These are phyloP conservation scores for Protodeltote pygarga DNA, from an alignment of 2,888 invertebrate genomes.

Conservation along the genomic window DNA sequence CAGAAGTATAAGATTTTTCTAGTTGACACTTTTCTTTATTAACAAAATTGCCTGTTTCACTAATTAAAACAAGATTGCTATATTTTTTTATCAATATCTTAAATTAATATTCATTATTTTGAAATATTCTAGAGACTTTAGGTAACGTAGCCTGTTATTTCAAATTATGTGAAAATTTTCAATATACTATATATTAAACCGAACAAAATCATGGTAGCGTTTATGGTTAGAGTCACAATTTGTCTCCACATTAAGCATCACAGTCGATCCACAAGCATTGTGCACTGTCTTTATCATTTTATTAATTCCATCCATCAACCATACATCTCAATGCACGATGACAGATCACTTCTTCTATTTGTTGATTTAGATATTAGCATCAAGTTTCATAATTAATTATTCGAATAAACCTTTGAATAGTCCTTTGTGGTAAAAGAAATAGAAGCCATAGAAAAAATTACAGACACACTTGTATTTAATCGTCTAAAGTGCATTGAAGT, in stretches of 20 bases:
- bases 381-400: slow-evolving; percentile 39
- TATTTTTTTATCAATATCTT: too few relatives aligned
- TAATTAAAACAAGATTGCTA: too few relatives aligned
- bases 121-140: background rate
- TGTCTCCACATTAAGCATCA: slow-evolving; percentile 65
- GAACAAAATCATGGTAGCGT: slow-evolving; percentile 62
- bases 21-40: too few relatives aligned
- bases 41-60: too few relatives aligned
- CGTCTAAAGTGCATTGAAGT: background rate
- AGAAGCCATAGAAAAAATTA: slow-evolving; percentile 3
- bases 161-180: slow-evolving; percentile 10
- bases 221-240: slow-evolving; percentile 67
- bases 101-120: too few relatives aligned
- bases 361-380: slow-evolving; percentile 60
- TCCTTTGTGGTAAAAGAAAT: slow-evolving; percentile 16
- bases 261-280: slow-evolving; percentile 50
- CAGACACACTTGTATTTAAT: slow-evolving; percentile 1
- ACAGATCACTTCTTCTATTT: slow-evolving; percentile 60
- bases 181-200: slow-evolving; percentile 51
- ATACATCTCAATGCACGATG: slow-evolving; percentile 51
- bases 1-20: too few relatives aligned
- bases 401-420: slow-evolving; percentile 28
- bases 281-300: slow-evolving; percentile 60
- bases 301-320: slow-evolving; percentile 71
- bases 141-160: background rate